A percentile compares a stretch with the other conserved stretches of the same genome.
Conservation (phyloP, 2,113 vertebrate genomes). For the Sapajus apella region DNA sequence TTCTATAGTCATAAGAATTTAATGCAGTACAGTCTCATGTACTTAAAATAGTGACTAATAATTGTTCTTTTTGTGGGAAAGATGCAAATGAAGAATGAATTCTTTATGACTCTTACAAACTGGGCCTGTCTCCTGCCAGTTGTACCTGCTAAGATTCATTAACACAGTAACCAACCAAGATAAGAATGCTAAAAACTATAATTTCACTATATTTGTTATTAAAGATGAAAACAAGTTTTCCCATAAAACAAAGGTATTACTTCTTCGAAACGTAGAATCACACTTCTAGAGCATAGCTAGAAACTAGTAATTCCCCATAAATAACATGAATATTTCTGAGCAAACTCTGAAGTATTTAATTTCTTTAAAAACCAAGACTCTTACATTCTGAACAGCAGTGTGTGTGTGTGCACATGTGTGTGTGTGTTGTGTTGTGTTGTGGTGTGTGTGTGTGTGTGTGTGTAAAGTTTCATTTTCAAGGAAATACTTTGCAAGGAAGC, state of each 20-base stretch:
- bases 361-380: background rate
- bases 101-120: slow-evolving; percentile 58
- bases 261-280: slow-evolving; percentile 62
- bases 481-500: too few relatives aligned
- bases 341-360: background rate
- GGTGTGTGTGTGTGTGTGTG: background rate
- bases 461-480: background rate
- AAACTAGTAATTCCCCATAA: slow-evolving; percentile 55
- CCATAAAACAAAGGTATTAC: slow-evolving; percentile 54
- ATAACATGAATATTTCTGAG: slow-evolving; percentile 47
- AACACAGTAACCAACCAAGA: slow-evolving; percentile 65
- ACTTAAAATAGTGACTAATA: background rate
- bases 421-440: background rate
- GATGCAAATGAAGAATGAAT: slow-evolving; percentile 32
- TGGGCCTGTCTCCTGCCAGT: slow-evolving; percentile 32
- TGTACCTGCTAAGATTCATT: slow-evolving; percentile 61
- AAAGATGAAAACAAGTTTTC: slow-evolving; percentile 74
- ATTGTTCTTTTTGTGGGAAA: background rate
- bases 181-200: slow-evolving; percentile 58
- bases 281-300: slow-evolving; percentile 14
- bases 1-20: slow-evolving; percentile 6
- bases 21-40: background rate
- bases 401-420: accelerated
- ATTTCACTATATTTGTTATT: slow-evolving; percentile 75
- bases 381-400: slow-evolving; percentile 5